Percentiles rank a stretch among this genome's conserved stretches.
Evolutionary conservation across 2,113 vertebrate species (phyloP).

Genomic region (Urocolius indicus): DNA sequence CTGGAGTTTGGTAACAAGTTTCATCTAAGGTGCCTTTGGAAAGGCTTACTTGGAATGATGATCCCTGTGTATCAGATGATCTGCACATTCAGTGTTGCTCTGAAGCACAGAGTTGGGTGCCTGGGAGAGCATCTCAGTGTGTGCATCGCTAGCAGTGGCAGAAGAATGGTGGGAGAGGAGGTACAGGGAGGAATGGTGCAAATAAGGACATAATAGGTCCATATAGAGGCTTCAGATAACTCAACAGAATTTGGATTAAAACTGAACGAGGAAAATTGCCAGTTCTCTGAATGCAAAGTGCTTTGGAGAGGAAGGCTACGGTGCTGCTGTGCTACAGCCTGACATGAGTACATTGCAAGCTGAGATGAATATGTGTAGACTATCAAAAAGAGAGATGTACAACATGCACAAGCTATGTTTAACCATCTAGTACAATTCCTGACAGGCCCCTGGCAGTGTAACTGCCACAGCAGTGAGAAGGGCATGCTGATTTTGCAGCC

Average conservation of each 20-base stretch:
- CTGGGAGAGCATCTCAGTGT: background rate
- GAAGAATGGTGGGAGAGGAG: background rate
- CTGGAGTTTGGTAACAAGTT: background rate
- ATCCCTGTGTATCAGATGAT: background rate
- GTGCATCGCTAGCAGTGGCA: background rate
- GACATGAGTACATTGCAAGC: slow-evolving; percentile 65
- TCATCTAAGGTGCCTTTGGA: background rate
- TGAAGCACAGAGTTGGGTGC: accelerated
- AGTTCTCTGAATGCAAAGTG: slow-evolving; percentile 59
- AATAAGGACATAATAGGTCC: background rate
- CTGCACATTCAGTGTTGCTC: background rate
- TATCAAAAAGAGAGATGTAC: slow-evolving; percentile 15
- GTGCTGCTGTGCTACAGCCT: slow-evolving; percentile 51
- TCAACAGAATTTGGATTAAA: slow-evolving; percentile 60
- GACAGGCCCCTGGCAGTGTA: background rate
- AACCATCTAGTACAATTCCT: background rate
- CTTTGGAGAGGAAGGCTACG: slow-evolving; percentile 69
- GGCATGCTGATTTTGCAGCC: background rate
- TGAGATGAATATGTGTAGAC: slow-evolving; percentile 66
- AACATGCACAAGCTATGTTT: slow-evolving; percentile 41
- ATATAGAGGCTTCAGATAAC: slow-evolving; percentile 31
- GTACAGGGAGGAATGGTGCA: background rate
- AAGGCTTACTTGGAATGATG: background rate
- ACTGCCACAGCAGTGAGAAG: background rate
- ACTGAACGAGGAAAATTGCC: slow-evolving; percentile 52